phyloP scores from a whole-genome alignment of 2,113 vertebrate species.

The Cygnus buccinator region DNA sequence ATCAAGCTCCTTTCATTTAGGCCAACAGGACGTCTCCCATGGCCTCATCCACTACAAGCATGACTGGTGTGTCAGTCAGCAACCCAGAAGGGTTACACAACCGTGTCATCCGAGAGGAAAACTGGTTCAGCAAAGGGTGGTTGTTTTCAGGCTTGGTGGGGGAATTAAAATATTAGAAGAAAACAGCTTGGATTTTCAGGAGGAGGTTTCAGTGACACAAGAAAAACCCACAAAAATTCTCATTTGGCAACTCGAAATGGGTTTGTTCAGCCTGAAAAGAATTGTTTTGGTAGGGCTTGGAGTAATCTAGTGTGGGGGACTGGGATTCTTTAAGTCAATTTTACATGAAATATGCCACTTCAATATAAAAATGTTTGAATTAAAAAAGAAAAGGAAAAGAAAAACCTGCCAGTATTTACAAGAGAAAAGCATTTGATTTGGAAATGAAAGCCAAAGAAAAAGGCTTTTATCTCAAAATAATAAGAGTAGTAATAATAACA shows the following conservation, averaged over 20 bases:
- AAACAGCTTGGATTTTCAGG: conserved; percentile 8
- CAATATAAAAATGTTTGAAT: background rate
- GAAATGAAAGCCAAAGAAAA: background rate
- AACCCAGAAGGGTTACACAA: background rate
- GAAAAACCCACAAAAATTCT: background rate
- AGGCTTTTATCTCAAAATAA: background rate
- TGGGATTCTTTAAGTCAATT: background rate
- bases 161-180: conserved; percentile 7
- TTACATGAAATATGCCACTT: background rate
- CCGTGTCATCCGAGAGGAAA: background rate
- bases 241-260: background rate
- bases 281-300: background rate
- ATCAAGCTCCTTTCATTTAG: background rate
- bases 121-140: background rate
- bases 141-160: background rate
- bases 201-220: background rate
- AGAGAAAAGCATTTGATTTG: background rate
- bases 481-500: background rate
- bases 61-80: background rate
- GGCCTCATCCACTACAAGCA: background rate
- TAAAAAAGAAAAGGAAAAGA: background rate
- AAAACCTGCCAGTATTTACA: background rate
- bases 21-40: background rate
- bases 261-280: background rate
- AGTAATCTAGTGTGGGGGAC: background rate